A percentile compares a stretch with the other conserved stretches of the same genome.
Conservation (phyloP, 2,888 invertebrate genomes). For the Parnassius smintheus region DNA sequence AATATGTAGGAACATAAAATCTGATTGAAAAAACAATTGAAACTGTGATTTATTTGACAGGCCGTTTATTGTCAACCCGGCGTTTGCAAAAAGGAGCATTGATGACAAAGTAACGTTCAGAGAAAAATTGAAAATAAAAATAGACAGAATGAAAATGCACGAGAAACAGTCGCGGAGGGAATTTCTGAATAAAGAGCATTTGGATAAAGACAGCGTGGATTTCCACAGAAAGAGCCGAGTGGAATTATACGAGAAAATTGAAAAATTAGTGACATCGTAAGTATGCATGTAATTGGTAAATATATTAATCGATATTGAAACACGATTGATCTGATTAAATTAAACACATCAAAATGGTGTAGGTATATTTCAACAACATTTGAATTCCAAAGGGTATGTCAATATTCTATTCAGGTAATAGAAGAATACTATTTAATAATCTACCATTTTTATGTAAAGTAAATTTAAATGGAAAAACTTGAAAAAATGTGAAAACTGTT, state of each 20-base stretch:
- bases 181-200: conserved; percentile 50
- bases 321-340: no score
- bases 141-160: conserved; percentile 64
- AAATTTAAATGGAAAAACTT: no score
- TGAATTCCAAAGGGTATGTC: no score
- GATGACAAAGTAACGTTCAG: conserved; percentile 49
- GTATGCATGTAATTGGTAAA: conserved; percentile 36
- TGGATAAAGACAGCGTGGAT: conserved; percentile 56
- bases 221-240: conserved; percentile 83
- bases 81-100: conserved; percentile 63
- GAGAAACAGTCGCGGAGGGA: conserved; percentile 47
- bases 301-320: neutral
- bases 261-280: conserved; percentile 83
- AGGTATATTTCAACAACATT: no score
- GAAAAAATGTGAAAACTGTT: no score
- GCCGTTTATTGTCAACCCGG: conserved; percentile 55
- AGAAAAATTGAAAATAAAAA: conserved; percentile 60
- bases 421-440: no score
- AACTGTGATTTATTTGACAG: conserved; percentile 38
- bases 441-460: no score
- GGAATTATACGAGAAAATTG: conserved; percentile 83
- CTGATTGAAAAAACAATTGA: conserved; percentile 20
- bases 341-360: no score
- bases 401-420: no score
- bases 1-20: conserved; percentile 17